These are phyloP conservation scores for Petrocephalus schoutedeni DNA, from an alignment of 2,797 vertebrate genomes.

Conservation along the genomic window DNA sequence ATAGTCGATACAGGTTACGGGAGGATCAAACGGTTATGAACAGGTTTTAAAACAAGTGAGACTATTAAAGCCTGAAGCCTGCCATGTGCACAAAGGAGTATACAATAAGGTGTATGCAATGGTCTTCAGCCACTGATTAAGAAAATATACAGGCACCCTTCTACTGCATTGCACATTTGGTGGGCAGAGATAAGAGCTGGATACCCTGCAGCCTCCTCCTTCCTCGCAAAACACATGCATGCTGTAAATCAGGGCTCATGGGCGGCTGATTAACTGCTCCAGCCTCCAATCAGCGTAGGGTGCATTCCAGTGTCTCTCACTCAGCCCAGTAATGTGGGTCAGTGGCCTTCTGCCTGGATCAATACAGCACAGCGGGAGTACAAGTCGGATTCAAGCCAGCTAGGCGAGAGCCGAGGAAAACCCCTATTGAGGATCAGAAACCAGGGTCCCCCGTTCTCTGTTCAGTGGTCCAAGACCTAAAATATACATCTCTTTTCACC, in stretches of 20 bases:
- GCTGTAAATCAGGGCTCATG: not conserved
- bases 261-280: not conserved
- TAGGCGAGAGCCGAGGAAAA: not conserved
- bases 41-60: not conserved
- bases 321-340: slow-evolving; percentile 51
- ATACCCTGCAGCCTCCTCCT: not conserved
- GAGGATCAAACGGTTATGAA: not conserved
- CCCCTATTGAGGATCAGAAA: not conserved
- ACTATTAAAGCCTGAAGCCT: not conserved
- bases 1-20: not conserved
- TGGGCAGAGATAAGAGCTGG: not conserved
- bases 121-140: not conserved
- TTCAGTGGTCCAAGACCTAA: not conserved
- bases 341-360: slow-evolving; percentile 37
- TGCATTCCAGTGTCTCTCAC: slow-evolving; percentile 38
- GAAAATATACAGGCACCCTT: not conserved
- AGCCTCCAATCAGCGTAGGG: slow-evolving; percentile 24
- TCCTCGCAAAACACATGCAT: not conserved
- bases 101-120: not conserved
- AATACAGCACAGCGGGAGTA: slow-evolving; percentile 3
- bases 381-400: not conserved
- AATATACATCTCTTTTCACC: not conserved
- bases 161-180: not conserved
- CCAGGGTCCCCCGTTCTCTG: not conserved
- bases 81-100: not conserved